Percentiles rank a stretch among this genome's conserved stretches.
These are phyloP conservation scores for Cryptocheilus praepositus DNA, from an alignment of 2,888 invertebrate species.

Conservation along the genomic window DNA sequence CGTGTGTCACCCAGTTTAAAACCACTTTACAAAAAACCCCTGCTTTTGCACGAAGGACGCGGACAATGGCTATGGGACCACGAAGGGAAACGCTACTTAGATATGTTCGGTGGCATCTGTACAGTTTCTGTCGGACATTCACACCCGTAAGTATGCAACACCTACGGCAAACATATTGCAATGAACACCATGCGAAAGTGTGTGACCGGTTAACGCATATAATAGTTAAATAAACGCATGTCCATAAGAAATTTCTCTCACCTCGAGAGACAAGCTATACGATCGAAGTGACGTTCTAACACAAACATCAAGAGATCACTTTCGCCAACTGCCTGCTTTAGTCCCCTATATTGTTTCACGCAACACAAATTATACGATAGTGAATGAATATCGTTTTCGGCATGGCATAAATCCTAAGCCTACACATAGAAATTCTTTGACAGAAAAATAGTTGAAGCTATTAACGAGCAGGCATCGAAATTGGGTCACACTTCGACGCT, in stretches of 20 bases:
- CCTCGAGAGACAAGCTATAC: too few relatives aligned
- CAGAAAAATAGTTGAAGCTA: conserved; percentile 89
- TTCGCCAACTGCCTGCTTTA: too few relatives aligned
- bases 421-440: conserved; percentile 43
- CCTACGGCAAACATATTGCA: neutral
- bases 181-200: neutral
- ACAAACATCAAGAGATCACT: too few relatives aligned
- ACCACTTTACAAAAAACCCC: conserved; percentile 87
- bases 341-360: too few relatives aligned
- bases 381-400: too few relatives aligned
- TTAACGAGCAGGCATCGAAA: conserved; percentile 85
- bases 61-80: conserved; percentile 96
- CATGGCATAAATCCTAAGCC: too few relatives aligned
- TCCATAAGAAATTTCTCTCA: too few relatives aligned
- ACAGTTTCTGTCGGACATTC: conserved; percentile 98
- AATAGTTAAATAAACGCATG: neutral
- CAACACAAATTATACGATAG: too few relatives aligned
- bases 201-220: neutral
- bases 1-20: conserved; percentile 84
- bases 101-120: conserved; percentile 97
- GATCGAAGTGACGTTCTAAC: too few relatives aligned
- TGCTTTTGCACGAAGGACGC: conserved; percentile 89
- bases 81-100: conserved; percentile 90
- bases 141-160: conserved; percentile 88
- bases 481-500: conserved; percentile 96